phyloP scores from a whole-genome alignment of 2,113 vertebrate species.

The Hippopotamus amphibius region DNA sequence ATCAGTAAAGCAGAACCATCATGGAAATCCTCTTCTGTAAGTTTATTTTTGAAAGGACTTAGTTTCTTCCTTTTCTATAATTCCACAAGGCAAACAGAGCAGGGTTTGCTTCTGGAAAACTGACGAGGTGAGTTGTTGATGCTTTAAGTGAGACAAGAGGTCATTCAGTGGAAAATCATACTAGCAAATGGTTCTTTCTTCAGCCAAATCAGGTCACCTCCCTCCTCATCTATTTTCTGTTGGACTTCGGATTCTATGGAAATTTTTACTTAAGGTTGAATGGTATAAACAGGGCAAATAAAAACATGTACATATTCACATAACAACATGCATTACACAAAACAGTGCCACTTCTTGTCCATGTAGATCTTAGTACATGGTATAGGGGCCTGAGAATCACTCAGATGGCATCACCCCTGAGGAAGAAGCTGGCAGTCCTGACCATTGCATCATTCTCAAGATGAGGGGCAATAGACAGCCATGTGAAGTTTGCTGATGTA shows the following conservation, averaged over 20 bases:
- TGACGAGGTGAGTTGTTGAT: background rate
- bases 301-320: background rate
- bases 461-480: background rate
- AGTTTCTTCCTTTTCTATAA: background rate
- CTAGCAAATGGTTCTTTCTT: background rate
- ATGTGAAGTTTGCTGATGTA: background rate
- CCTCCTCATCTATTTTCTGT: background rate
- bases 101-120: background rate
- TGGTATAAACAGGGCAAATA: background rate
- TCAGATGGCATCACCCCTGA: fast-evolving
- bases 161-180: background rate
- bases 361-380: background rate
- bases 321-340: background rate
- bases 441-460: background rate
- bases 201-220: background rate
- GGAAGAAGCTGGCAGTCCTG: background rate
- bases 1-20: background rate
- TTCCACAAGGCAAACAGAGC: background rate
- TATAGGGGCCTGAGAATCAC: background rate
- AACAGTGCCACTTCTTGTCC: background rate
- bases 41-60: background rate
- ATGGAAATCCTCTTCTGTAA: background rate
- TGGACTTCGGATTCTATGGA: background rate
- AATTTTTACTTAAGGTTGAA: background rate
- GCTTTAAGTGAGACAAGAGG: background rate